Conservation (phyloP, 2,888 invertebrate species). For the Teleogryllus oceanicus region DNA sequence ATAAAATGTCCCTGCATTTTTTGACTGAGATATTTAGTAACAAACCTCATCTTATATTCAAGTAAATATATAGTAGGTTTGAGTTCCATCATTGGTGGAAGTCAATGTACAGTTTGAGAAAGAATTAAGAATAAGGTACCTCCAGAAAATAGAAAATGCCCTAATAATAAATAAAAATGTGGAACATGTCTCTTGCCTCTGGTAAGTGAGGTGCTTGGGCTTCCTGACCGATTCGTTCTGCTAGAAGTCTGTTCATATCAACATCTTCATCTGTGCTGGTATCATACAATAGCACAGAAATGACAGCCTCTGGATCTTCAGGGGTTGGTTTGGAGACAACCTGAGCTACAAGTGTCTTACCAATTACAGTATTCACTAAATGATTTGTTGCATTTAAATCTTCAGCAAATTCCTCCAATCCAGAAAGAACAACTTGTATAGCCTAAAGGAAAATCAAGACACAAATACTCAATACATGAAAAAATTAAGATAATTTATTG, state of each 20-base stretch:
- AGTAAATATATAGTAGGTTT: no score
- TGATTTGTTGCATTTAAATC: constrained; percentile 46
- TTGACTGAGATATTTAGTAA: no score
- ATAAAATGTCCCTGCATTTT: no score
- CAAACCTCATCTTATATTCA: no score
- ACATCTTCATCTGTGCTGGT: constrained; percentile 62
- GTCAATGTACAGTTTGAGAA: no score
- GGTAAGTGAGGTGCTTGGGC: constrained; percentile 45
- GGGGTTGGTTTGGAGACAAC: constrained; percentile 47
- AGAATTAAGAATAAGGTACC: no score
- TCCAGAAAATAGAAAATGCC: not conserved
- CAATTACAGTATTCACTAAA: constrained; percentile 50
- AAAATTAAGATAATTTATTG: constrained; percentile 12
- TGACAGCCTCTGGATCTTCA: constrained; percentile 49
- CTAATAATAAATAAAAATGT: not conserved
- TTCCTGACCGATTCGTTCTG: constrained; percentile 53
- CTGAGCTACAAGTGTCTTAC: constrained; percentile 58
- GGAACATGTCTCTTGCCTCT: constrained; percentile 23
- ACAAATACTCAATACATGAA: constrained; percentile 21
- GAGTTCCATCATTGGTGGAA: no score
- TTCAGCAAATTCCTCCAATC: constrained; percentile 62
- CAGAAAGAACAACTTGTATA: constrained; percentile 53
- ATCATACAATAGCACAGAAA: constrained; percentile 61
- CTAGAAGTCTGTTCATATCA: constrained; percentile 60
- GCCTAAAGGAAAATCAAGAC: constrained; percentile 50